These are phyloP conservation scores for Torymus auratus DNA, from an alignment of 2,888 invertebrate species.

Conservation along the genomic window DNA sequence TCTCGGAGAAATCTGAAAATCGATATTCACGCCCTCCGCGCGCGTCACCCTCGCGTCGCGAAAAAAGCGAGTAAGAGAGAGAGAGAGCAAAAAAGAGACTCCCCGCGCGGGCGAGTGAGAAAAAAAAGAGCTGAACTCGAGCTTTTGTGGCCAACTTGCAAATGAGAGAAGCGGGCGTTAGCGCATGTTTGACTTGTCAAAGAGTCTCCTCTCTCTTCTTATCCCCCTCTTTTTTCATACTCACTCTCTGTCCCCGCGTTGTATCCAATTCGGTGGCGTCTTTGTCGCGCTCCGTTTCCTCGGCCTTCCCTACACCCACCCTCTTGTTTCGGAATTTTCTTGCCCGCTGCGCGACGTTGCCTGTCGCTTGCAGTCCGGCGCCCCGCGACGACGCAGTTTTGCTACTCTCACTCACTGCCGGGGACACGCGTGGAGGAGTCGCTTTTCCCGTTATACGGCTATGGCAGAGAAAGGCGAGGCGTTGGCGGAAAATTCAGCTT, in stretches of 20 bases:
- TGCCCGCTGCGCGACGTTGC: conserved; percentile 30
- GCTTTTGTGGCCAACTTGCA: conserved; percentile 51
- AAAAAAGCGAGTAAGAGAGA: conserved; percentile 12
- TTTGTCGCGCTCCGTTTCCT: conserved; percentile 46
- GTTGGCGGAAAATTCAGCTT: too few species aligned
- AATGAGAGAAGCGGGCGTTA: conserved; percentile 62
- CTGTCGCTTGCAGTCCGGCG: conserved; percentile 51
- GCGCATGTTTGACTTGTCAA: conserved; percentile 69
- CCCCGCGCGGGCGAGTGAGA: too few species aligned
- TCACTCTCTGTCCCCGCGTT: not conserved
- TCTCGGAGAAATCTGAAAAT: conserved; percentile 16
- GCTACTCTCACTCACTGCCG: not conserved
- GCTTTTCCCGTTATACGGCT: not conserved
- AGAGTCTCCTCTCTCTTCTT: conserved; percentile 56
- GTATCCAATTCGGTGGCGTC: conserved; percentile 30
- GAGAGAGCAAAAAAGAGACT: conserved; percentile 38
- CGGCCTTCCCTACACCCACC: conserved; percentile 5
- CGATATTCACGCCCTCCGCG: conserved; percentile 19
- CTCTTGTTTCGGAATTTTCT: conserved; percentile 47
- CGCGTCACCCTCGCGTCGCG: not conserved
- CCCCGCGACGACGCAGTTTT: conserved; percentile 15
- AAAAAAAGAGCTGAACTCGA: not conserved
- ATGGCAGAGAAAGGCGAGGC: too few species aligned
- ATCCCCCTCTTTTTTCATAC: not conserved
- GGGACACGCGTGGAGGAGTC: not conserved